Evolutionary conservation across 2,113 vertebrate genomes (phyloP), one percentile per base, ranked within the genome.

Genomic region (Cavia porcellus): DNA sequence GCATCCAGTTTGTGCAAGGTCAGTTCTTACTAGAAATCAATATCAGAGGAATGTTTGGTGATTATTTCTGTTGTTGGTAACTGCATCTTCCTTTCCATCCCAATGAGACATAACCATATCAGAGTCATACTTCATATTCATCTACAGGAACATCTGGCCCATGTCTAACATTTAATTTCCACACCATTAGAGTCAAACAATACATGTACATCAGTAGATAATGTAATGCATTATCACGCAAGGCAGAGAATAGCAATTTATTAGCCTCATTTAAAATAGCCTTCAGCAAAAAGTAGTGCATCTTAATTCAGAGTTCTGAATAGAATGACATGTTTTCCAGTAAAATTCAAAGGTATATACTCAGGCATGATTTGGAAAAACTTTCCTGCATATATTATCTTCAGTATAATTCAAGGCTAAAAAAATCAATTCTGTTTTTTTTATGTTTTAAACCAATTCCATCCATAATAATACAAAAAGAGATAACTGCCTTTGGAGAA

Each of bases 221-320:
- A 99, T 99, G 98, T 98, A 98, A 99, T 99, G 98, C 98, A 99
- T 99, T 99, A 99, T 98, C 98, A 99, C 97, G 97, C 98, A 98
- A 98, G 97, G 98, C 98, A 98, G 98, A 99, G 98, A 99, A 98
- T 98, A 99, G 98, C 98, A 99, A 99, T 99, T 99, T 99, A 99
- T 99, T 99, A 99, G 98, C 97, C 98, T 99, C 98, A 99, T 99
- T 99, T 99, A 99, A 99, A 99, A 98, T 98, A 98, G 98, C 99
- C 98, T 98, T 98, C 98, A 99, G 98, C 98, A 98, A 98, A 98
- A 89, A 98, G 97, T 96, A 98, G 96, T 97, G 98, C 98, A 98
- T 98, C 98, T 98, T 98, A 98, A 98, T 98, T 98, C 98, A 96
- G 95, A 97, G 94, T 98, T 98, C 97, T 98, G 97, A 98, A 98